phyloP scores from a whole-genome alignment of 2,113 vertebrate genomes.

The Thomomys bottae region DNA sequence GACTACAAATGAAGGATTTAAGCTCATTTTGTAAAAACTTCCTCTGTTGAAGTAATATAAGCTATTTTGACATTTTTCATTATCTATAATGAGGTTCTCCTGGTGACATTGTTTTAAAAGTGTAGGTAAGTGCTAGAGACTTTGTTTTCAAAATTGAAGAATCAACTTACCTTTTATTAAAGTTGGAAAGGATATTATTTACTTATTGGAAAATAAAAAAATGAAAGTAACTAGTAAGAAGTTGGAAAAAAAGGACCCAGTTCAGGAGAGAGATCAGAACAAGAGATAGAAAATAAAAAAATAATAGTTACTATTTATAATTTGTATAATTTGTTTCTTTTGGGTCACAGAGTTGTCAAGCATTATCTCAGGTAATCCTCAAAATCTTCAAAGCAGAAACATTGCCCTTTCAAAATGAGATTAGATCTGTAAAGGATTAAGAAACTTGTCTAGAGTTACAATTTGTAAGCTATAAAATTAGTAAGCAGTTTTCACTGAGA shows the following conservation, averaged over 20 bases:
- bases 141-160: background rate
- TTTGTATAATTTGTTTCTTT: background rate
- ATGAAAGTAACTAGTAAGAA: background rate
- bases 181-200: background rate
- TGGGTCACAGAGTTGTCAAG: background rate
- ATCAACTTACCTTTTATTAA: background rate
- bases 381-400: constrained; percentile 26
- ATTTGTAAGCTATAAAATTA: constrained; percentile 24
- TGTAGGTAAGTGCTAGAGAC: background rate
- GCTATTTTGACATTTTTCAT: background rate
- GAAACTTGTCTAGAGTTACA: background rate
- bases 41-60: background rate
- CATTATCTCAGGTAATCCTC: background rate
- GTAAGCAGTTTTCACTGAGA: background rate
- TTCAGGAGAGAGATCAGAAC: background rate
- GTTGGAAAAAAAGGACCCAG: background rate
- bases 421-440: background rate
- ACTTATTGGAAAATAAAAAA: background rate
- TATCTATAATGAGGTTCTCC: background rate
- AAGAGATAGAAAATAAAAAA: background rate
- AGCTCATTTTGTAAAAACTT: background rate
- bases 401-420: background rate
- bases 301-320: background rate
- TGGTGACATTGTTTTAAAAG: background rate
- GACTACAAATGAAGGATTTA: background rate